Evolutionary conservation across 2,797 vertebrate species (phyloP).

Genomic region (Hipposideros larvatus): DNA sequence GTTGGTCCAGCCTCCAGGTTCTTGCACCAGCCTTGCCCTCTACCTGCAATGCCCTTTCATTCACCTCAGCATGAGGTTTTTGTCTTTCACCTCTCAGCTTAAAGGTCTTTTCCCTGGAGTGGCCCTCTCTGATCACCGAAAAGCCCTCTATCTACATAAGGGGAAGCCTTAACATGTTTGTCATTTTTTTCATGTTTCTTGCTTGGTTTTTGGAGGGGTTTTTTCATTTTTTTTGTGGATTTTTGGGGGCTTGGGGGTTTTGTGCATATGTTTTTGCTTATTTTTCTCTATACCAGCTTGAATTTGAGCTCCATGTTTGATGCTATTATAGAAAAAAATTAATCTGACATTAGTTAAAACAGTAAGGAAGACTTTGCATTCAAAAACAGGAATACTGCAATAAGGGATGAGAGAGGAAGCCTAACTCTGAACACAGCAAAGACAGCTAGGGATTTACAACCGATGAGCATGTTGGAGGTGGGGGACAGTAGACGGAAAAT

Average conservation of each 20-base stretch:
- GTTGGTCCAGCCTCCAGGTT: neutral
- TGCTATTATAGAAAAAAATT: neutral
- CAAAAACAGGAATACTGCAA: neutral
- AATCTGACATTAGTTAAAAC: constrained; percentile 9
- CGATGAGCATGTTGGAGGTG: neutral
- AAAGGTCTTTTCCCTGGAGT: neutral
- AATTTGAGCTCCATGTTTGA: neutral
- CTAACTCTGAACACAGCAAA: neutral
- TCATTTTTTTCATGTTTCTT: neutral
- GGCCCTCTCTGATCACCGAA: neutral
- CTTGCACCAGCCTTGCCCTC: neutral
- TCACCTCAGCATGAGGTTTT: neutral
- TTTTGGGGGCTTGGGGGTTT: neutral
- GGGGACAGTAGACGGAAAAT: neutral
- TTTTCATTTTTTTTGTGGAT: too few relatives aligned
- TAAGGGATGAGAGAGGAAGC: neutral
- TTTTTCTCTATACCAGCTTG: constrained; percentile 9
- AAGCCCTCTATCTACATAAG: neutral
- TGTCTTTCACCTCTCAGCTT: neutral
- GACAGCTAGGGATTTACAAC: neutral
- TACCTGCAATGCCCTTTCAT: neutral
- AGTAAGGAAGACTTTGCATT: neutral
- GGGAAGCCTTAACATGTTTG: neutral
- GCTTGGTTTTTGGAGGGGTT: neutral
- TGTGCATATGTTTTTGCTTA: neutral